Base-by-base conservation (phyloP, 1,140 invertebrate genomes). In the Saxidomus purpurata region DNA sequence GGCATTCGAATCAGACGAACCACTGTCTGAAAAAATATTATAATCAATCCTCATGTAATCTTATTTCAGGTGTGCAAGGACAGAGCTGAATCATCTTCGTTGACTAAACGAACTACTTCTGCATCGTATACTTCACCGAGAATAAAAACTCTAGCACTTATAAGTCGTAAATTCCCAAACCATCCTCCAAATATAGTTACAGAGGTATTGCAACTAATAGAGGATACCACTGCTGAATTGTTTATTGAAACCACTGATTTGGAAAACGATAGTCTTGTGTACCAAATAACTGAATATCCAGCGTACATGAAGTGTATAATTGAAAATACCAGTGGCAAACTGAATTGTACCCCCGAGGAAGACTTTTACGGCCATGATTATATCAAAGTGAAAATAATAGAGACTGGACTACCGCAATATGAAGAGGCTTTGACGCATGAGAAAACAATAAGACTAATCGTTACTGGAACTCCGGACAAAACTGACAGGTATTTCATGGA, bases 351-450 rank as follows among this genome's bases (percentile, higher is more conserved):
- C 3, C 38, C 59, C 31, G 40, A 69, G 34, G 59, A 40, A 63
- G 81, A 84, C 28, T 84, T 63, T 49, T 69, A 84, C 28, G 81
- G 81, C 38, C 9, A 47, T 3, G 81, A 84, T 84, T 31, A n/a
- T 34, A 49, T 84, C 36, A 84, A 22, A 47, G 59, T 84, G 13
- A 67, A 84, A 49, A 47, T 84, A 22, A 69, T 36, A 34, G 81
- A 84, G 43, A 84, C 81, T 8, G 81, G 63, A 0, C 43, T 84
- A 11, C 81, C 81, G 49, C 11, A 36, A 1, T 69, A 43, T 47
- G 81, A 84, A 84, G 34, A 67, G 22, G 36, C 59, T 25, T 43
- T 69, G n/a, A 34, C 40, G 31, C 0, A 84, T 43, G 61, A 63
- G 38, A 84, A 84, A 34, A 43, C n/a, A 28, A 43, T 84, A 25